Percentiles rank a stretch among this genome's conserved stretches.
phyloP scores from a whole-genome alignment of 2,888 invertebrate species.

The Ischnura elegans region DNA sequence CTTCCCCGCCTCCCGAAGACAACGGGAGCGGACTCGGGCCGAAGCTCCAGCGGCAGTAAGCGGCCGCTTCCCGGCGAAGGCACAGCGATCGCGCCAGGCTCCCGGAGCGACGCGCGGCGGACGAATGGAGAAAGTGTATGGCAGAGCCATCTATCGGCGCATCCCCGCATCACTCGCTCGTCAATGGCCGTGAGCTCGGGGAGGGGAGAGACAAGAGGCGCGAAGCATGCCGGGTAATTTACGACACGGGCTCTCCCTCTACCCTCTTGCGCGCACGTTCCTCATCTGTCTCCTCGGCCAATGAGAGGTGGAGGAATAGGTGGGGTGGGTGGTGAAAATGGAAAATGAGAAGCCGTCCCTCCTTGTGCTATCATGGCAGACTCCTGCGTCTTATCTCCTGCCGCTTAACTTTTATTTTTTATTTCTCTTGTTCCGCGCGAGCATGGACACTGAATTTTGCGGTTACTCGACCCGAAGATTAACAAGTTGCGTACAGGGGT shows the following conservation, averaged over 20 bases:
- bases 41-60: background rate
- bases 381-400: background rate
- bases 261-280: background rate
- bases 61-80: background rate
- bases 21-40: background rate
- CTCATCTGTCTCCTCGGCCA: background rate
- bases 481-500: too few relatives aligned
- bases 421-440: too few relatives aligned
- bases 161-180: conserved; percentile 37
- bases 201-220: background rate
- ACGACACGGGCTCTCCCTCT: conserved; percentile 7
- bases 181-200: background rate
- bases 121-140: conserved; percentile 43
- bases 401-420: too few relatives aligned
- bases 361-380: background rate
- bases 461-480: too few relatives aligned
- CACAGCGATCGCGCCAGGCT: background rate
- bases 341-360: background rate
- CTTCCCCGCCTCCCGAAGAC: background rate
- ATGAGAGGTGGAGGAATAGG: background rate
- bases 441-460: too few relatives aligned
- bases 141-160: conserved; percentile 62
- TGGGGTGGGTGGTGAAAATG: background rate
- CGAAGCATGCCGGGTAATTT: conserved; percentile 36
- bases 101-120: background rate